A percentile compares a stretch with the other conserved stretches of the same genome.
Conservation (phyloP, 2,888 invertebrate genomes). For the Trichopria drosophilae region DNA sequence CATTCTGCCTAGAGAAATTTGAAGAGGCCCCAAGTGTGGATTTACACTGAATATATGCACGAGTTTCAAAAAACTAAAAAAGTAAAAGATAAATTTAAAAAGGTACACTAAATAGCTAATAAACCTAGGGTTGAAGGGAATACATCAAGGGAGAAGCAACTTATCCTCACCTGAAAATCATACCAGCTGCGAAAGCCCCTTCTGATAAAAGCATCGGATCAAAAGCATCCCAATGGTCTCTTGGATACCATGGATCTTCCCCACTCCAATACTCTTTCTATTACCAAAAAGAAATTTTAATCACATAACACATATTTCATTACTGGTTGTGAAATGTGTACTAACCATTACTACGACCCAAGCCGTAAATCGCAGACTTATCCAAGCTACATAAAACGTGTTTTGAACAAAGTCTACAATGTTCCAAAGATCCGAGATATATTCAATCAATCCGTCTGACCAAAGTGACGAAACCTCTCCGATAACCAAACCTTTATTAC, state of each 20-base stretch:
- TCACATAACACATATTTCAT: neutral
- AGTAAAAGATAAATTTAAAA: neutral
- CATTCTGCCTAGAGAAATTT: slow-evolving; percentile 93
- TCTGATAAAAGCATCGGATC: slow-evolving; percentile 94
- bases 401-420: slow-evolving; percentile 97
- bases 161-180: slow-evolving; percentile 78
- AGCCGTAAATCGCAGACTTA: slow-evolving; percentile 83
- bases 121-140: too few relatives aligned
- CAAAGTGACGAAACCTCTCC: slow-evolving; percentile 91
- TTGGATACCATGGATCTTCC: slow-evolving; percentile 79
- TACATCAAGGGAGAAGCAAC: too few relatives aligned
- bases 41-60: slow-evolving; percentile 97
- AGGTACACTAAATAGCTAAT: too few relatives aligned
- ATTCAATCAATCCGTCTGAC: slow-evolving; percentile 87
- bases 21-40: slow-evolving; percentile 91
- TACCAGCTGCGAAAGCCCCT: slow-evolving; percentile 94
- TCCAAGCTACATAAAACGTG: slow-evolving; percentile 92
- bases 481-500: slow-evolving; percentile 81
- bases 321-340: too few relatives aligned
- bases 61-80: slow-evolving; percentile 81
- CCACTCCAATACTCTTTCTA: slow-evolving; percentile 73
- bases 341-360: slow-evolving; percentile 87
- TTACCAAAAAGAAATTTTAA: slow-evolving; percentile 4
- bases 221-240: slow-evolving; percentile 91
- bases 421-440: slow-evolving; percentile 96